Conservation (phyloP, 23 tunicate species). For the Trididemnum miniatum region DNA sequence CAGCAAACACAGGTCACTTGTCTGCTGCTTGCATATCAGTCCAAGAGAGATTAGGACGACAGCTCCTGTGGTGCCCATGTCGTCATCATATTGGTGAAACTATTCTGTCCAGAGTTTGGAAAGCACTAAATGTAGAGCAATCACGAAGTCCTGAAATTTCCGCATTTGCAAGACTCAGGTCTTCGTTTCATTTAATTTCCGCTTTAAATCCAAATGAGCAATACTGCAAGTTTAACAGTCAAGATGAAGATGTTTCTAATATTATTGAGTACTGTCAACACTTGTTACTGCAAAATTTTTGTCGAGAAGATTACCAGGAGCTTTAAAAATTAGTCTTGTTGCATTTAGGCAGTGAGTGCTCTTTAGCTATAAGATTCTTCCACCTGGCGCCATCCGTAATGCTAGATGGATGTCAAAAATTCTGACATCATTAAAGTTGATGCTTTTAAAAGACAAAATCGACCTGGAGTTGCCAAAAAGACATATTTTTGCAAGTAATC, state of each 20-base stretch:
- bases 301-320: neutral
- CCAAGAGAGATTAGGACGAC: neutral
- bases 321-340: neutral
- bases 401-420: neutral
- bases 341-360: neutral
- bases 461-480: neutral
- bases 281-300: neutral
- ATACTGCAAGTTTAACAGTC: neutral
- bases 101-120: neutral
- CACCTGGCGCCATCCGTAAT: neutral
- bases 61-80: neutral
- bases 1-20: neutral
- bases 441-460: neutral
- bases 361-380: neutral
- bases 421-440: neutral
- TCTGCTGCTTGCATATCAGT: neutral
- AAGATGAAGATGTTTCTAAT: neutral
- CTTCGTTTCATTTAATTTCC: neutral
- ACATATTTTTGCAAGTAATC: neutral
- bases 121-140: neutral
- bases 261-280: neutral
- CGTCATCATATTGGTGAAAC: constrained; percentile 7
- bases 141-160: constrained; percentile 3
- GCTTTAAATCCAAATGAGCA: neutral
- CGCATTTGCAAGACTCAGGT: neutral